phyloP scores from a whole-genome alignment of 30 jellyfish, hydroid and myxozoan genomes.

The Calvadosia cruxmelitensis region DNA sequence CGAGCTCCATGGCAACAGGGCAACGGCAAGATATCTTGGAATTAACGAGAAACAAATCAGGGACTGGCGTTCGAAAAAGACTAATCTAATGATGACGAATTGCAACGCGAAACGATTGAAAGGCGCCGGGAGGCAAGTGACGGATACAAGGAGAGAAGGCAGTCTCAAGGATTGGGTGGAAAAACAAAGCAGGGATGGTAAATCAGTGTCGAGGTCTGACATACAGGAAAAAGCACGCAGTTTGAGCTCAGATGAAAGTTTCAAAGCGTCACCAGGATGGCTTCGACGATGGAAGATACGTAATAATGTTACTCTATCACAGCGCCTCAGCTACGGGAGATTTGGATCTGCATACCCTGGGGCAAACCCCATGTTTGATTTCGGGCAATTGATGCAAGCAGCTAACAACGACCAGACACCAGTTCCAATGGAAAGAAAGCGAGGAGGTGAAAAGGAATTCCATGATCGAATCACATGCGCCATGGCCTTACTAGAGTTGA shows the following conservation, averaged over 20 bases:
- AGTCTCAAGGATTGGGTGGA: constrained; percentile 6
- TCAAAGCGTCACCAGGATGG: constrained; percentile 52
- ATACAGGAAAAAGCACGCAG: constrained; percentile 24
- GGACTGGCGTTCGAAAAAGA: constrained; percentile 87
- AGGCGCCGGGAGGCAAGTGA: constrained; percentile 79
- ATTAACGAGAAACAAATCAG: constrained; percentile 73
- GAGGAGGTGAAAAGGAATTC: constrained; percentile 49
- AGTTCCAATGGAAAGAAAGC: background rate
- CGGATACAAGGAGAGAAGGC: constrained; percentile 14
- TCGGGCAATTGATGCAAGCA: background rate
- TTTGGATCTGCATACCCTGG: background rate
- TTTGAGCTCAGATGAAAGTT: constrained; percentile 26
- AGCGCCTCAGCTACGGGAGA: background rate
- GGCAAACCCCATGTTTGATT: background rate
- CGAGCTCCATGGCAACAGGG: constrained; percentile 86
- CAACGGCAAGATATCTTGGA: constrained; percentile 82
- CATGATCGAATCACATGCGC: constrained; percentile 75
- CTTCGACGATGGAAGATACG: constrained; percentile 57
- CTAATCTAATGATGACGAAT: constrained; percentile 61
- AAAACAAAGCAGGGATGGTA: constrained; percentile 7
- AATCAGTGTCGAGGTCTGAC: constrained; percentile 8
- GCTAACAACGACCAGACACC: background rate
- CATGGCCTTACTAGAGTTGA: constrained; percentile 57
- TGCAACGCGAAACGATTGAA: constrained; percentile 82
- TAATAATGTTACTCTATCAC: constrained; percentile 13